Evolutionary conservation across 2,888 invertebrate species (phyloP), one percentile per base, ranked within the genome.

Genomic region (Platycnemis pennipes): DNA sequence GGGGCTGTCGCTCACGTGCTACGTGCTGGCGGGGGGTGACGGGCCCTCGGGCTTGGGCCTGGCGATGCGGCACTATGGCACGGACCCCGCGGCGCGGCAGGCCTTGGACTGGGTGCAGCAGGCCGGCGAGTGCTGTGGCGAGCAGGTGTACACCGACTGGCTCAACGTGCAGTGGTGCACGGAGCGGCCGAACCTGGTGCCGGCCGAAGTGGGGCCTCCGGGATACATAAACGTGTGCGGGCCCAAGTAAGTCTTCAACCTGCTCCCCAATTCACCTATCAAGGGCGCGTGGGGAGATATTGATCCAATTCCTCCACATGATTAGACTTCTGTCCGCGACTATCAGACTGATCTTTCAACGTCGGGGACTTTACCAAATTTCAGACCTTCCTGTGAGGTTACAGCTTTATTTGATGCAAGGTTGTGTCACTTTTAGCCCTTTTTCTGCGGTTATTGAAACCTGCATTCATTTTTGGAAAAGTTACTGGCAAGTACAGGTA

Each of bases 21-120:
- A 19, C 13, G 22, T 91, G 26, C 37, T 91, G 91, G 53, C 91
- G 22, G 7, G 42, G 11, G 91, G 44, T 7, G 26, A 26, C 42
- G 91, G 42, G 3, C 44, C 91, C 22, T 22, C 37, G 19, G 91
- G 91, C 16, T n/a, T 91, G 63, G 63, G n/a, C 2, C 26, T 63
- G 37, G 91, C 63, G 13, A 91, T 63, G 45, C 63, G 63, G 44
- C 37, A 13, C 8, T 91, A 91, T 45, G 11, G 22, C 5, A 91
- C 63, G 26, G 91, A 91, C 8, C 37, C 42, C 16, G n/a, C 0
- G 26, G 63, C 63, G 56, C 56, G 91, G 44, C 42, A 7, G 26
- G 91, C 91, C 44, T 3, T 91, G 16, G 91, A 91, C n/a, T 91
- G 69, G 63, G 91, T 91, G 91, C 91, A 91, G 91, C 56, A 44